These are phyloP conservation scores for Solenopsis invicta DNA, from an alignment of 1,140 invertebrate species.

Conservation along the genomic window DNA sequence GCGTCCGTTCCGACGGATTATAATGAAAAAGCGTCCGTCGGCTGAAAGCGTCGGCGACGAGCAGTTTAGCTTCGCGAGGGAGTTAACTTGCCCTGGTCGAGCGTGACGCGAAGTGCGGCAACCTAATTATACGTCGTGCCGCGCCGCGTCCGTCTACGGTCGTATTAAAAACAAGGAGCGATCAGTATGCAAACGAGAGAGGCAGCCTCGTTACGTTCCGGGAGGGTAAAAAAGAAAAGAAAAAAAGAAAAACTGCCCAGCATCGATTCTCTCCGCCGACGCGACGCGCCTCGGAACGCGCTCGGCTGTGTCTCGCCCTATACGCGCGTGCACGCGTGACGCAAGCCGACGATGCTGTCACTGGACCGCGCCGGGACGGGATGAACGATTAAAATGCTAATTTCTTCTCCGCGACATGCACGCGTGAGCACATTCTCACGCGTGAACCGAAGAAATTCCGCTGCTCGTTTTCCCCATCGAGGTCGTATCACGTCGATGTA, in stretches of 20 bases:
- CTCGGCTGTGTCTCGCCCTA: not conserved
- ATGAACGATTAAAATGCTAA: conserved; percentile 77
- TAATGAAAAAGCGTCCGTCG: not conserved
- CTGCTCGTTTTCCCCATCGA: conserved; percentile 11
- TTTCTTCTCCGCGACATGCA: conserved; percentile 28
- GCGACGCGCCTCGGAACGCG: conserved; percentile 35
- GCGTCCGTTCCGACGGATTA: conserved; percentile 1
- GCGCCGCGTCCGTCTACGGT: not conserved
- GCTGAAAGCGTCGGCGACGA: conserved; percentile 7
- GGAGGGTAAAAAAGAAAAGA: not conserved
- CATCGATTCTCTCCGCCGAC: conserved; percentile 49
- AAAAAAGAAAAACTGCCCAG: conserved; percentile 2
- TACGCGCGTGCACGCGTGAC: not conserved
- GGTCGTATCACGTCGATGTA: not conserved
- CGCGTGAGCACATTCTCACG: not conserved
- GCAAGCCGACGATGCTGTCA: conserved; percentile 26
- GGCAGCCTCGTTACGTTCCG: conserved; percentile 17
- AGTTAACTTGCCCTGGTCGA: conserved; percentile 18
- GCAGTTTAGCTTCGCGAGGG: conserved; percentile 50
- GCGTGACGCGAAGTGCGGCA: conserved; percentile 59
- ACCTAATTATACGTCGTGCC: conserved; percentile 64
- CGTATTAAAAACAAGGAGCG: conserved; percentile 69
- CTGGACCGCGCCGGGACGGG: conserved; percentile 55
- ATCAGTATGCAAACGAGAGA: conserved; percentile 70
- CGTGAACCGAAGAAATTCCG: not conserved